Evolutionary conservation across 2,797 vertebrate genomes (phyloP).

Genomic region (Pipistrellus pipistrellus): DNA sequence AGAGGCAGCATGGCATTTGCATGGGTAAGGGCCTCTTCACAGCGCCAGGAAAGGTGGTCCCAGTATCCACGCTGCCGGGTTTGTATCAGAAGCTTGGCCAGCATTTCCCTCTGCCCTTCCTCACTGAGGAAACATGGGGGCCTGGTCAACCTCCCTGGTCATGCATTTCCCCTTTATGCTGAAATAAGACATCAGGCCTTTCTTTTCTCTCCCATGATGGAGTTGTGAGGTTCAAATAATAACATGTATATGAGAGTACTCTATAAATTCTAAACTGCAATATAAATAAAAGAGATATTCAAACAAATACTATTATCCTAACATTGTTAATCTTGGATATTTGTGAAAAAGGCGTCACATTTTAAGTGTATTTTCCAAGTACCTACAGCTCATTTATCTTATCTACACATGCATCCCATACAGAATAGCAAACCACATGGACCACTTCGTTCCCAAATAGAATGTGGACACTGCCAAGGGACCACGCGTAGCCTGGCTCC

Average conservation of each 20-base stretch:
- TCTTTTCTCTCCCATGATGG: not conserved
- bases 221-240: not conserved
- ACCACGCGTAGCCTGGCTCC: fast-evolving
- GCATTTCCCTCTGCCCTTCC: not conserved
- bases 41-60: not conserved
- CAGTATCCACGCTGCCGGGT: fast-evolving
- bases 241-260: not conserved
- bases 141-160: not conserved
- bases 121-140: not conserved
- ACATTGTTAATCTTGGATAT: slow-evolving; percentile 25
- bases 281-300: not conserved
- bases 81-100: too few relatives aligned
- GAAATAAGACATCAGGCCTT: not conserved
- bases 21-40: not conserved
- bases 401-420: not conserved
- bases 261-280: not conserved
- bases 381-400: not conserved
- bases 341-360: not conserved
- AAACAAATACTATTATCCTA: not conserved
- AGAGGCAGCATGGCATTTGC: not conserved
- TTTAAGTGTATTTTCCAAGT: not conserved
- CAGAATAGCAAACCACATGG: not conserved
- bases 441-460: not conserved
- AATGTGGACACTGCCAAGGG: not conserved
- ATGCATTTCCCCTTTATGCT: not conserved